Percentiles rank a stretch among this genome's conserved stretches.
phyloP scores from a whole-genome alignment of 2,113 vertebrate species.

The Apteryx owenii region DNA sequence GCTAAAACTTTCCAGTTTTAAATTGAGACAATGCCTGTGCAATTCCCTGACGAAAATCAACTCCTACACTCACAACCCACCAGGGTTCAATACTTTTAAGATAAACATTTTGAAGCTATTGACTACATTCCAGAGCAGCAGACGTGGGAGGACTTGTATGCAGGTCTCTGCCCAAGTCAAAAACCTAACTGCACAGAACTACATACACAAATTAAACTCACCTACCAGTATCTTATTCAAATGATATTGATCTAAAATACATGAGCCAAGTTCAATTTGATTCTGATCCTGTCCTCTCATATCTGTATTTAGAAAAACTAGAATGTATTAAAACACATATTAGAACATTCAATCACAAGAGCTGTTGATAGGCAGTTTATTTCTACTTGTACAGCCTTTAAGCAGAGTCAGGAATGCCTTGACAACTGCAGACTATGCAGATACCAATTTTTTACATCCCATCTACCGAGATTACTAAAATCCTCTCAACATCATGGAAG shows the following conservation, averaged over 20 bases:
- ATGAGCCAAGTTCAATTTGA: fast-evolving
- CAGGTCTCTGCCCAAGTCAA: background rate
- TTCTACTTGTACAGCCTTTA: background rate
- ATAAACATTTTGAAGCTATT: background rate
- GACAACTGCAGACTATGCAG: background rate
- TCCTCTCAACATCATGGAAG: background rate
- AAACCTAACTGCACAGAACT: background rate
- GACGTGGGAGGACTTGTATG: background rate
- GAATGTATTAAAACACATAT: background rate
- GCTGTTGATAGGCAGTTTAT: background rate
- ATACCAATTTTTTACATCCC: background rate
- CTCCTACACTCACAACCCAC: background rate
- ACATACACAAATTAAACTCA: background rate
- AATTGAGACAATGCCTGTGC: background rate
- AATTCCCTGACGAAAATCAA: background rate
- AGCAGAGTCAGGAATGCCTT: background rate
- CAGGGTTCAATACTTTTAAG: background rate
- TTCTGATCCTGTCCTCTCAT: background rate
- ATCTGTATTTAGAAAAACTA: background rate
- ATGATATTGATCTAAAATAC: background rate
- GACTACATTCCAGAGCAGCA: background rate
- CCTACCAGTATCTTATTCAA: background rate
- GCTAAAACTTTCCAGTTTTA: background rate
- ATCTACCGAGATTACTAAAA: background rate
- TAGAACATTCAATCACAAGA: background rate